Percentiles rank a stretch among this genome's conserved stretches.
Conservation (phyloP, 2,888 invertebrate genomes). For the Brenthis daphne region DNA sequence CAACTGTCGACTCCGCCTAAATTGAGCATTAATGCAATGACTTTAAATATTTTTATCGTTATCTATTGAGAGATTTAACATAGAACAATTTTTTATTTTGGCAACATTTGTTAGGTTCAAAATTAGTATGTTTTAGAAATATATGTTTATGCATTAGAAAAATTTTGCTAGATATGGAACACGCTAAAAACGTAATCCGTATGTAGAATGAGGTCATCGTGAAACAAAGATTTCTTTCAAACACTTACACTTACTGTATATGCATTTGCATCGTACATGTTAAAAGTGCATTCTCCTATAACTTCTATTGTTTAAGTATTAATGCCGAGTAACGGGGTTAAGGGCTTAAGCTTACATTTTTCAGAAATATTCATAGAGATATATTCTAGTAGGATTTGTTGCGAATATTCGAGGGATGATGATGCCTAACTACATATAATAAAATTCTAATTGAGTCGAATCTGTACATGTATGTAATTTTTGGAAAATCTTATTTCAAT, state of each 20-base stretch:
- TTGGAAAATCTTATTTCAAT: no score
- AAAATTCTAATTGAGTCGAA: no score
- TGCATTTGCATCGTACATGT: conserved; percentile 8
- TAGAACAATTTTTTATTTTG: no score
- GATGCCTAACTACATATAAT: no score
- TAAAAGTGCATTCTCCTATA: conserved; percentile 7
- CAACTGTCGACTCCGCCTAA: not conserved
- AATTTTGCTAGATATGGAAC: conserved; percentile 15
- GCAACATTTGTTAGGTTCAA: no score
- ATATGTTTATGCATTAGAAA: not conserved
- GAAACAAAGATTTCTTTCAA: conserved; percentile 32
- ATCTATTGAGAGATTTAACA: no score
- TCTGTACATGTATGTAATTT: no score
- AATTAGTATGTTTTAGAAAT: no score
- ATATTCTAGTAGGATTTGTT: no score
- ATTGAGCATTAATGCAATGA: not conserved
- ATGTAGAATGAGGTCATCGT: conserved; percentile 29
- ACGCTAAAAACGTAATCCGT: conserved; percentile 21
- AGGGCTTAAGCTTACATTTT: not conserved
- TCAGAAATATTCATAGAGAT: no score
- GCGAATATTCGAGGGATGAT: no score
- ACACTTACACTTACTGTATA: conserved; percentile 15
- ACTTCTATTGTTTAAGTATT: conserved; percentile 10
- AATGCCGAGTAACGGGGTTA: not conserved
- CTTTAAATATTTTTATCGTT: no score